Percentiles rank a stretch among this genome's conserved stretches.
Conservation (phyloP, 2,113 vertebrate species). For the Ceyx cyanopectus region DNA sequence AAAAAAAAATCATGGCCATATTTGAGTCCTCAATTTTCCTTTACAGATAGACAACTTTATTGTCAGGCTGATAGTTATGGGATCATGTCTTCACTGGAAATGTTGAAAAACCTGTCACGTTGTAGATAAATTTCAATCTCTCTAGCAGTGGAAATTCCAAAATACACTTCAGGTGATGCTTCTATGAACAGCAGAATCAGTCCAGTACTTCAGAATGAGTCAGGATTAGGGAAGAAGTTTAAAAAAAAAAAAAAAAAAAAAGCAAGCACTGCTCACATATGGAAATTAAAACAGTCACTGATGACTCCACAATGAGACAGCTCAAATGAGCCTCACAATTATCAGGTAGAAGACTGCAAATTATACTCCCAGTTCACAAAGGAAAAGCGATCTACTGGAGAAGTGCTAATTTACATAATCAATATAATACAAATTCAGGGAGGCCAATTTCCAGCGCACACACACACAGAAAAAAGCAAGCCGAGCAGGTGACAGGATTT, state of each 20-base stretch:
- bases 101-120: constrained; percentile 56
- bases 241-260: background rate
- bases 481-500: constrained; percentile 54
- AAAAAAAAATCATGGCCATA: background rate
- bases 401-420: constrained; percentile 78
- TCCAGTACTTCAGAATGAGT: constrained; percentile 51
- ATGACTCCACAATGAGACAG: constrained; percentile 73
- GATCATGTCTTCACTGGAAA: constrained; percentile 54
- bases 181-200: constrained; percentile 67
- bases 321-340: constrained; percentile 77
- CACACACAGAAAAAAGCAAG: constrained; percentile 47
- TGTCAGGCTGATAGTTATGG: constrained; percentile 24
- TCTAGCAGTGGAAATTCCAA: constrained; percentile 10
- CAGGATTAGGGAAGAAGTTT: constrained; percentile 24
- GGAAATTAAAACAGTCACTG: constrained; percentile 77
- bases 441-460: constrained; percentile 57
- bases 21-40: constrained; percentile 50
- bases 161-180: constrained; percentile 54
- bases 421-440: constrained; percentile 73
- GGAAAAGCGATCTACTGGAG: constrained; percentile 77
- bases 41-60: constrained; percentile 63
- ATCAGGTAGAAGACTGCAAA: constrained; percentile 72
- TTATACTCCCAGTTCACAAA: constrained; percentile 75
- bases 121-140: constrained; percentile 58
- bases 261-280: constrained; percentile 51